Percentiles rank a stretch among this genome's conserved stretches.
Conservation (phyloP, 2,888 invertebrate species). For the Reticulitermes lucifugus region DNA sequence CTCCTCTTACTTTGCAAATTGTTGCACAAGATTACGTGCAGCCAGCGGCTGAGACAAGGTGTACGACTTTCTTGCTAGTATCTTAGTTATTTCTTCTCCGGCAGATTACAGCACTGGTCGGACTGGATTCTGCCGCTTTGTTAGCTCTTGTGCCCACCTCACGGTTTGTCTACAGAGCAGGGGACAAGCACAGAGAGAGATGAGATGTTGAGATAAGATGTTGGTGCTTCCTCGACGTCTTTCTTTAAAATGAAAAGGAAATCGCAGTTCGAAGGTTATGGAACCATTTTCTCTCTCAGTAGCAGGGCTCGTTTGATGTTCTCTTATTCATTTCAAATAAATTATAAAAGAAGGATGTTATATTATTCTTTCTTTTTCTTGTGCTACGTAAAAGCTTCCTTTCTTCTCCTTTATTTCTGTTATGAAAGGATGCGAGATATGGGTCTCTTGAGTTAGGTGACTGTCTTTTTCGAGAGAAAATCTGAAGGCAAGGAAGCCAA, state of each 20-base stretch:
- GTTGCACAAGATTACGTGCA: too few relatives aligned
- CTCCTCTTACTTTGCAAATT: too few relatives aligned
- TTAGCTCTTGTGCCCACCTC: not conserved
- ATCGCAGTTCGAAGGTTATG: not conserved
- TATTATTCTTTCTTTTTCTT: constrained; percentile 24
- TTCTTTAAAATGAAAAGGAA: constrained; percentile 28
- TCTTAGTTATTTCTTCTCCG: not conserved
- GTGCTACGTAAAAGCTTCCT: not conserved
- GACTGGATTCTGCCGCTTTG: not conserved
- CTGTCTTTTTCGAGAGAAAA: not conserved
- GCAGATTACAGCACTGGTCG: constrained; percentile 22
- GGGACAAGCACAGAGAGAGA: not conserved
- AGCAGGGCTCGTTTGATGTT: constrained; percentile 11
- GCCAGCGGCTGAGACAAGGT: constrained; percentile 12
- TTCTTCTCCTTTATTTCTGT: not conserved
- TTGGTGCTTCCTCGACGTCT: constrained; percentile 20
- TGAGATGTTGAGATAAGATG: constrained; percentile 33
- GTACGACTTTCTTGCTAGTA: not conserved
- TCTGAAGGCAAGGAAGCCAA: not conserved
- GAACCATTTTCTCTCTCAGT: not conserved
- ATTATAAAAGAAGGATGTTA: constrained; percentile 18
- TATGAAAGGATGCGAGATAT: not conserved
- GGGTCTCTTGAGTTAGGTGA: not conserved
- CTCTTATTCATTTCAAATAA: constrained; percentile 39
- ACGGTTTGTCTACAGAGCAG: not conserved